Percentiles rank a stretch among this genome's conserved stretches.
These are phyloP conservation scores for Gymnoscopelus braueri DNA, from an alignment of 2,797 vertebrate genomes.

Conservation along the genomic window DNA sequence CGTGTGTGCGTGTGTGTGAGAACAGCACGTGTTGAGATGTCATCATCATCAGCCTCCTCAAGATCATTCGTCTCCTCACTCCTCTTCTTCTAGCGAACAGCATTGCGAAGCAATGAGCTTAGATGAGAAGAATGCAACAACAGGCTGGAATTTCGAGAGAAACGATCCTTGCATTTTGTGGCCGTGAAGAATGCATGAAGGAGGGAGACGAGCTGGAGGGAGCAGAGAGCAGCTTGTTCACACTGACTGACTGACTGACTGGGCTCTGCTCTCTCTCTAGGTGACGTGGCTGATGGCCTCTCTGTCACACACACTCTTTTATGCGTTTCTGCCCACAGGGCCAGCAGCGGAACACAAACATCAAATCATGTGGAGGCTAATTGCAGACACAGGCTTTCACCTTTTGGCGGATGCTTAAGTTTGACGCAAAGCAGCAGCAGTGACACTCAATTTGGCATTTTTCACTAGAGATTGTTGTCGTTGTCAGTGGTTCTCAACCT, in stretches of 20 bases:
- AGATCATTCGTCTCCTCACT: conserved; percentile 19
- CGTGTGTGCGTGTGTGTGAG: not conserved
- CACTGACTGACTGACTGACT: conserved; percentile 40
- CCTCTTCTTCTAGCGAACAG: conserved; percentile 32
- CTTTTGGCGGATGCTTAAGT: not conserved
- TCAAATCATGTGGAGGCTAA: not conserved
- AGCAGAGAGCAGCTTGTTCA: conserved; percentile 51
- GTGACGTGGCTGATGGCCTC: conserved; percentile 12
- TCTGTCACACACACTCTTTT: not conserved
- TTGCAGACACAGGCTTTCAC: not conserved
- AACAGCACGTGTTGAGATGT: conserved; percentile 7
- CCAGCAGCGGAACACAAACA: not conserved
- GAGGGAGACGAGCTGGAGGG: conserved; percentile 34
- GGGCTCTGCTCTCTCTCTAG: conserved; percentile 9
- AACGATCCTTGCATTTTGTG: conserved; percentile 36
- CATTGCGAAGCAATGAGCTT: conserved; percentile 59
- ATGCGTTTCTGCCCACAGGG: not conserved
- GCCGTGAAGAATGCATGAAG: conserved; percentile 50
- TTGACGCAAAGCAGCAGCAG: not conserved
- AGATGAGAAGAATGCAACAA: conserved; percentile 60
- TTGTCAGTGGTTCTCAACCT: too few species aligned
- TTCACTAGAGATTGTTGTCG: too few species aligned
- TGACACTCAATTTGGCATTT: too few species aligned
- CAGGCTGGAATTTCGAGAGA: conserved; percentile 49
- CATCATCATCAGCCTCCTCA: conserved; percentile 1